Base-by-base conservation (phyloP, 2,888 invertebrate genomes). In the Agonum fuliginosum region DNA sequence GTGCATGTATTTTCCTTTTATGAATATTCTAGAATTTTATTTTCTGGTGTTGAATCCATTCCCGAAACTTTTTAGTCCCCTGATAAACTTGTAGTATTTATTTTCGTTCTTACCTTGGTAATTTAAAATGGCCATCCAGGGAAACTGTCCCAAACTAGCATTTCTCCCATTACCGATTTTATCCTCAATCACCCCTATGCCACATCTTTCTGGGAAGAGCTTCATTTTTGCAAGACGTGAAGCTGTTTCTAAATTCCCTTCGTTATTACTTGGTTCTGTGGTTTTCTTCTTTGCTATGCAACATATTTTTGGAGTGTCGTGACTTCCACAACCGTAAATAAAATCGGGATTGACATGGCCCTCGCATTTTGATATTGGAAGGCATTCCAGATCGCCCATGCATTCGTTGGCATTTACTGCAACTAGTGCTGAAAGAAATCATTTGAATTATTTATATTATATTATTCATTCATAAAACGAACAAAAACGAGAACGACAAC, bases 71-170 rank as follows among this genome's bases (percentile, higher is more conserved):
- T n/a, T n/a, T n/a, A n/a, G n/a, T n/a, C n/a, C n/a, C n/a, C n/a
- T n/a, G n/a, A n/a, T n/a, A n/a, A n/a, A n/a, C n/a, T n/a, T n/a
- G n/a, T n/a, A n/a, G n/a, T n/a, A n/a, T n/a, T n/a, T n/a, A n/a
- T n/a, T n/a, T n/a, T n/a, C n/a, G n/a, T 30, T 17, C 76, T 80
- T 79, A 84, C 84, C 81, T 81, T 41, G 81, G 71, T 89, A 88
- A 80, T 88, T 88, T 27, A 89, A 81, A 0, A 89, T 85, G 0
- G 87, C 88, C 87, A 91, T 89, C 91, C 91, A 91, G 0, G 91
- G 91, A 82, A 89, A 91, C 80, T 90, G 89, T 19, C 88, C 89
- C 0, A 89, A 82, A 0, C 84, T 85, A 0, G 89, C 87, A 41
- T 83, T 83, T 54, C 87, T 85, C 0, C 90, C 90, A 0, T 89